phyloP scores from a whole-genome alignment of 2,113 vertebrate genomes.

The Emberiza fucata region DNA sequence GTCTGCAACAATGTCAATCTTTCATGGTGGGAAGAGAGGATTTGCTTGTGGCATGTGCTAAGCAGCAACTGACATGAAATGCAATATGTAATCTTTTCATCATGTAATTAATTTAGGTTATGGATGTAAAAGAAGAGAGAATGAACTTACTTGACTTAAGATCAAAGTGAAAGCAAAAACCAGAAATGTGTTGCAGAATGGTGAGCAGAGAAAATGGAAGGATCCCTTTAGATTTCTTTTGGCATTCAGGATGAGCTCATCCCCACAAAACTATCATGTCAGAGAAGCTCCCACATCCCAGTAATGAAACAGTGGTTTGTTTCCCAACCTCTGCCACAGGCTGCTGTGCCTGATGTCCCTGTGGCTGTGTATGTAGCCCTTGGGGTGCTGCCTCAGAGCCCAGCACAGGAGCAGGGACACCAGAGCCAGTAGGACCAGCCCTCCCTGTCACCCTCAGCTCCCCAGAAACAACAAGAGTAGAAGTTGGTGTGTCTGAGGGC shows the following conservation, averaged over 20 bases:
- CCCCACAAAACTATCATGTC: background rate
- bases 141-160: background rate
- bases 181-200: background rate
- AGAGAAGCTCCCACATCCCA: background rate
- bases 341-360: background rate
- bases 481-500: background rate
- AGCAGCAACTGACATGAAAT: background rate
- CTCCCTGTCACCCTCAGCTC: background rate
- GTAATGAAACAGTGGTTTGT: background rate
- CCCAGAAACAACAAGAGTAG: background rate
- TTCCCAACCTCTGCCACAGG: background rate
- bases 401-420: rapidly evolving
- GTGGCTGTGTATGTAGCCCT: background rate
- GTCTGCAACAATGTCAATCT: background rate
- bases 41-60: background rate
- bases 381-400: background rate
- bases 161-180: background rate
- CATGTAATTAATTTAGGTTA: background rate
- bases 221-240: background rate
- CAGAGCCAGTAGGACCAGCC: background rate
- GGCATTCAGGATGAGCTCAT: background rate
- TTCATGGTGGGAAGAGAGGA: background rate
- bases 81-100: background rate
- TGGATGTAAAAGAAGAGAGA: background rate
- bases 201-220: background rate